Evolutionary conservation across 2,797 vertebrate species (phyloP), one percentile per base, ranked within the genome.

Genomic region (Poliocrania exsul): DNA sequence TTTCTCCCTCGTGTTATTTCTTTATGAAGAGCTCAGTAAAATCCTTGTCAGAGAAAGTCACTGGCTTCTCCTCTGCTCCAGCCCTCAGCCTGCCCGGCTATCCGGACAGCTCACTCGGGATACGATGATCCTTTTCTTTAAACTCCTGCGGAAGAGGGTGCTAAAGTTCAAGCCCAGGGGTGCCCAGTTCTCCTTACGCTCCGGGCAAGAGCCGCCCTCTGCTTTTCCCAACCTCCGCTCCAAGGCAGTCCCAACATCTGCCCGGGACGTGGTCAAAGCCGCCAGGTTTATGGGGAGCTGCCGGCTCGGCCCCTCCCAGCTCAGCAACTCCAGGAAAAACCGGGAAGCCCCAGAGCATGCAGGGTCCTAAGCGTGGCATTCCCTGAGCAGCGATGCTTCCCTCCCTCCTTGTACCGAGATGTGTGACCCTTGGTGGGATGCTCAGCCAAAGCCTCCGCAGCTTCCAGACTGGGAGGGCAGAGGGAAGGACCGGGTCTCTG

Each of bases 201-300:
- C 61, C 7, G 5, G 40, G 35, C 26, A 73, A 71, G 61, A 88
- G 81, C 73, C 28, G 35, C 50, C 57, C 49, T 86, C 78, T 83
- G 40, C 54, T 84, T 81, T 84, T 57, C 88, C 86, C 67, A 50
- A 21, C 40, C 90, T 92, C 87, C 5, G 5, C 91, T 92, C 66
- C 19, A 19, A 86, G 81, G 77, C 92, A 92, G 94, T 97, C 97
- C 95, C 94, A 96, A 96, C 98, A 98, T 97, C 97, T 98, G 98
- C 94, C 84, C 29, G 53, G 94, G 95, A 94, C 62, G 54, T 60
- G 81, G 64, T 72, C 83, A 70, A 49, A 81, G 89, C 95, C n/a
- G 58, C 93, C 95, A 96, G 97, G 97, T 97, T 97, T 97, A 97
- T 96, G 96, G 95, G 97, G 61, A 92, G 96, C 92, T 15, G 24